Evolutionary conservation across 2,888 invertebrate genomes (phyloP).

Genomic region (Himalopsyche japonica): DNA sequence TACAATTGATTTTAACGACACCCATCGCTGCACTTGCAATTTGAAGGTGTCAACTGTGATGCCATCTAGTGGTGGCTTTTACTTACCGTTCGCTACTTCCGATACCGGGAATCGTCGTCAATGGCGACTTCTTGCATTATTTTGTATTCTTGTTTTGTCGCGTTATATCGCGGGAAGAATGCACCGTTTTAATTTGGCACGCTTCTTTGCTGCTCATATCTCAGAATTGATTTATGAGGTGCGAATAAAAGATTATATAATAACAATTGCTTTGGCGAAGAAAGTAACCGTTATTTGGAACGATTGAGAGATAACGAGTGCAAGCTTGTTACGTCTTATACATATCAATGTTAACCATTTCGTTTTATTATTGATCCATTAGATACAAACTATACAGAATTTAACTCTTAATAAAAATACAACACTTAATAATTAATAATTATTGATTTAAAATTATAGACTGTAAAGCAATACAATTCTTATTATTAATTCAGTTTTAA

Average conservation of each 20-base stretch:
- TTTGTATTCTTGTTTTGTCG: background rate
- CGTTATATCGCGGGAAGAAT: background rate
- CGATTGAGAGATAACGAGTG: no score
- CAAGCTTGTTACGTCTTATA: no score
- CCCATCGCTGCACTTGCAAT: background rate
- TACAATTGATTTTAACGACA: background rate
- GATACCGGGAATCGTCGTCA: background rate
- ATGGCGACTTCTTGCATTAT: background rate
- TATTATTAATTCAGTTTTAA: no score
- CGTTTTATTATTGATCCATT: no score
- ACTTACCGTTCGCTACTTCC: background rate
- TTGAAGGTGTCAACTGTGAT: background rate
- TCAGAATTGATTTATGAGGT: background rate
- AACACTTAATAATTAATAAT: no score
- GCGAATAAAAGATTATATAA: background rate
- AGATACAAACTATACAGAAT: no score
- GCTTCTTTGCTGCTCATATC: background rate
- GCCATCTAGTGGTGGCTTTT: background rate
- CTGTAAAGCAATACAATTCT: no score
- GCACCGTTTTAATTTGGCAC: background rate
- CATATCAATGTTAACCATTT: no score
- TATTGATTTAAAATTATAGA: no score
- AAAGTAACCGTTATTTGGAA: background rate
- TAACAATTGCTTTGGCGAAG: background rate
- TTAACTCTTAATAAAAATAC: no score